Evolutionary conservation across 2,888 invertebrate species (phyloP).

Genomic region (Toxonevra muliebris): DNA sequence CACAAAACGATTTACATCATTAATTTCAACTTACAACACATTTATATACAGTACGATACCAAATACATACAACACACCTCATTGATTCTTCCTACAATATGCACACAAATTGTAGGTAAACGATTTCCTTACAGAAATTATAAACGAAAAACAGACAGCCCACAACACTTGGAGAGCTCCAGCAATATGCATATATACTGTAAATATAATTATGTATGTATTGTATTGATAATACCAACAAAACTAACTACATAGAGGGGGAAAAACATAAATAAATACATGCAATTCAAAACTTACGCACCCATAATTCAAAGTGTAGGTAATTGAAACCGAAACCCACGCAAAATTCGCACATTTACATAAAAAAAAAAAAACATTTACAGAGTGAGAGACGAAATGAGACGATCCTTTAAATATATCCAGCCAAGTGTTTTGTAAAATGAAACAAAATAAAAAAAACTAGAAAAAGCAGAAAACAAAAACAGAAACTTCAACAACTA

Average conservation of each 20-base stretch:
- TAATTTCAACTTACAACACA: neutral
- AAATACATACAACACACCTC: neutral
- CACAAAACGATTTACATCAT: neutral
- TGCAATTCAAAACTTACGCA: slow-evolving; percentile 35
- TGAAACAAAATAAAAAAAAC: slow-evolving; percentile 4
- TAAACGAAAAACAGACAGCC: neutral
- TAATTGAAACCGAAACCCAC: slow-evolving; percentile 54
- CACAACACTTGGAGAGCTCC: slow-evolving; percentile 1
- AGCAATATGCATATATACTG: neutral
- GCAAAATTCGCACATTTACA: slow-evolving; percentile 43
- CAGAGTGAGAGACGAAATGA: slow-evolving; percentile 15
- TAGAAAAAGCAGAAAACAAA: slow-evolving; percentile 5
- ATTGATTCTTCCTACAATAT: neutral
- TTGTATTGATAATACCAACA: neutral
- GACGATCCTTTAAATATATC: slow-evolving; percentile 45
- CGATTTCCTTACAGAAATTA: neutral
- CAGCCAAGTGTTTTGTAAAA: neutral
- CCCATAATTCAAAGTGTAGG: slow-evolving; percentile 40
- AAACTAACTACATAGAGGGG: neutral
- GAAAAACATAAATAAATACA: neutral
- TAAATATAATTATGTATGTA: neutral
- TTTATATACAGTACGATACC: neutral
- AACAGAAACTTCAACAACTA: slow-evolving; percentile 31
- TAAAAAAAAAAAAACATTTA: neutral
- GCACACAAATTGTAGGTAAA: no score